Percentiles rank a stretch among this genome's conserved stretches.
Evolutionary conservation across 2,113 vertebrate species (phyloP).

Genomic region (Pristiophorus japonicus): DNA sequence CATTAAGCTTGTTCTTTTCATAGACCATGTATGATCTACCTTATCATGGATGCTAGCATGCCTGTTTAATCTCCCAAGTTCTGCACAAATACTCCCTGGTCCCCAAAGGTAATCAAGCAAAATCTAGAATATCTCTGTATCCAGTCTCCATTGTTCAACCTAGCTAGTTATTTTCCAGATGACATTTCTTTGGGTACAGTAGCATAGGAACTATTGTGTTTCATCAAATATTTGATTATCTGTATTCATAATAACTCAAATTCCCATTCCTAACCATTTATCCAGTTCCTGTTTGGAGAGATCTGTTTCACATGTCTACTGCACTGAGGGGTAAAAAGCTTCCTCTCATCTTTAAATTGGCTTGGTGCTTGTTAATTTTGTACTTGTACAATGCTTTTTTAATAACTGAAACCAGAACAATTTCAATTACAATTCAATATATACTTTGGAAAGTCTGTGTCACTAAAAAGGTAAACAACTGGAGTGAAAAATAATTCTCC

Average conservation of each 20-base stretch:
- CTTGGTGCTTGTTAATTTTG: neutral
- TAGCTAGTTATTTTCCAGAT: neutral
- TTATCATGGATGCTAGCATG: too few relatives aligned
- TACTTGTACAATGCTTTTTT: neutral
- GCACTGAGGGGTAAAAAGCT: neutral
- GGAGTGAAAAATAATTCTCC: neutral
- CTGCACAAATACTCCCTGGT: neutral
- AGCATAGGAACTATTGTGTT: neutral
- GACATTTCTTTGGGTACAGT: neutral
- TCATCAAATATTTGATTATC: neutral
- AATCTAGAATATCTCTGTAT: neutral
- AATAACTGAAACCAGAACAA: neutral
- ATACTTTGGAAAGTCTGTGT: neutral
- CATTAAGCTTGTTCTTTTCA: neutral
- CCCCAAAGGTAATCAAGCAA: neutral
- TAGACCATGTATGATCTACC: too few relatives aligned
- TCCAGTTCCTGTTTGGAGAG: neutral
- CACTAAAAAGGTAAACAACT: neutral
- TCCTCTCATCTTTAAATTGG: neutral
- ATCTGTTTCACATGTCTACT: neutral
- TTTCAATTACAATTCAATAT: slow-evolving; percentile 12
- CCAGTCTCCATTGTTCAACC: neutral
- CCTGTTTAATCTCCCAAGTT: slow-evolving; percentile 1
- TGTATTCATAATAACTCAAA: neutral
- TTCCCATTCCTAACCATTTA: neutral